Evolutionary conservation across 37 sponge, comb jelly and placozoan genomes (phyloP).

Genomic region (Spongia lamella): DNA sequence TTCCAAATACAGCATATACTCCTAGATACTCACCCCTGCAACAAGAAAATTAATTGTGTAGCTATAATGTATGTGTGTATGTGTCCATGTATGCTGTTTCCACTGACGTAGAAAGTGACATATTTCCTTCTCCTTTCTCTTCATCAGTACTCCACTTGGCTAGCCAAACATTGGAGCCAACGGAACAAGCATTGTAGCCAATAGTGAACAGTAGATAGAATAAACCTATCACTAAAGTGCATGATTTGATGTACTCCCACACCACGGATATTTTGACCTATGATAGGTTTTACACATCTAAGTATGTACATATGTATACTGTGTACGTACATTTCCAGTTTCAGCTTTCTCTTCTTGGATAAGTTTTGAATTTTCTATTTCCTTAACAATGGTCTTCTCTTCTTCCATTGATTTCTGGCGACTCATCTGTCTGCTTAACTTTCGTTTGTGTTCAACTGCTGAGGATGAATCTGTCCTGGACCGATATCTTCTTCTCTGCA

Average conservation of each 20-base stretch:
- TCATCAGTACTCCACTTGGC: conserved; percentile 71
- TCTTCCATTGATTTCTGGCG: conserved; percentile 2
- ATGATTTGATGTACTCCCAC: conserved; percentile 36
- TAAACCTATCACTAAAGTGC: conserved; percentile 29
- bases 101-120: background rate
- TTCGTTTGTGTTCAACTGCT: no score
- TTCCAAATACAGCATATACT: conserved; percentile 73
- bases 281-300: background rate
- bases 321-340: conserved; percentile 56
- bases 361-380: conserved; percentile 29
- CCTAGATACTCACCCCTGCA: conserved; percentile 62
- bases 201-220: conserved; percentile 38
- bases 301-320: background rate
- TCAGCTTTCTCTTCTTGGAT: conserved; percentile 77
- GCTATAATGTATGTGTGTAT: no score
- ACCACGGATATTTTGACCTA: conserved; percentile 61
- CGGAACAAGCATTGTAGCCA: conserved; percentile 12
- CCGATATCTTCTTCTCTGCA: no score
- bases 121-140: background rate
- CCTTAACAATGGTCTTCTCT: conserved; percentile 20
- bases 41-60: background rate
- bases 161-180: conserved; percentile 73
- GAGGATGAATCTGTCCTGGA: no score
- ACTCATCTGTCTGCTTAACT: no score
- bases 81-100: no score